Evolutionary conservation across 2,888 invertebrate genomes (phyloP).

Genomic region (Xestia sexstrigata): DNA sequence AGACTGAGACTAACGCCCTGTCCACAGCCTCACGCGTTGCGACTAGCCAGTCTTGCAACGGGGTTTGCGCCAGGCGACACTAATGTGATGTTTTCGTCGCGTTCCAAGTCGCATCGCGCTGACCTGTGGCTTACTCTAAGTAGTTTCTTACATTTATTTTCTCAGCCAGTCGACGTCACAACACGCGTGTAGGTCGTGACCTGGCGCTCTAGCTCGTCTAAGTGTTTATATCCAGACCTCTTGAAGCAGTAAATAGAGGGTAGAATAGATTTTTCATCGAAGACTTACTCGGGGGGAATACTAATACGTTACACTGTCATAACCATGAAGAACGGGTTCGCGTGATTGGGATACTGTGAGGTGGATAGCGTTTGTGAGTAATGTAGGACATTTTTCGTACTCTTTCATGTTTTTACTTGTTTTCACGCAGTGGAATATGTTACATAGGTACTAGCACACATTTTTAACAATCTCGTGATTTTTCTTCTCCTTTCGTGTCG

Average conservation of each 20-base stretch:
- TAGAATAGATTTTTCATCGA: constrained; percentile 60
- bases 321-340: constrained; percentile 56
- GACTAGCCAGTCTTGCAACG: neutral
- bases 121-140: neutral
- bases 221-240: constrained; percentile 17
- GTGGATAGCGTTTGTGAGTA: neutral
- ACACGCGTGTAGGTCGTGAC: neutral
- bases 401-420: neutral
- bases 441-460: neutral
- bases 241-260: constrained; percentile 36
- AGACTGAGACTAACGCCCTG: neutral
- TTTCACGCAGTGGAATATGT: neutral
- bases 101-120: neutral
- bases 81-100: neutral
- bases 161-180: neutral
- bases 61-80: neutral
- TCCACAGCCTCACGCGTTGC: neutral
- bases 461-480: neutral
- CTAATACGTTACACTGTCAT: constrained; percentile 64
- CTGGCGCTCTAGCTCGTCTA: neutral
- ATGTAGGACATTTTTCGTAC: constrained; percentile 10
- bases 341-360: constrained; percentile 53
- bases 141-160: neutral
- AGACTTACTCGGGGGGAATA: constrained; percentile 50
- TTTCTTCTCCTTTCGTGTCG: neutral